A percentile compares a stretch with the other conserved stretches of the same genome.
These are phyloP conservation scores for Bufo bufo DNA, from an alignment of 2,113 vertebrate species.

Conservation along the genomic window DNA sequence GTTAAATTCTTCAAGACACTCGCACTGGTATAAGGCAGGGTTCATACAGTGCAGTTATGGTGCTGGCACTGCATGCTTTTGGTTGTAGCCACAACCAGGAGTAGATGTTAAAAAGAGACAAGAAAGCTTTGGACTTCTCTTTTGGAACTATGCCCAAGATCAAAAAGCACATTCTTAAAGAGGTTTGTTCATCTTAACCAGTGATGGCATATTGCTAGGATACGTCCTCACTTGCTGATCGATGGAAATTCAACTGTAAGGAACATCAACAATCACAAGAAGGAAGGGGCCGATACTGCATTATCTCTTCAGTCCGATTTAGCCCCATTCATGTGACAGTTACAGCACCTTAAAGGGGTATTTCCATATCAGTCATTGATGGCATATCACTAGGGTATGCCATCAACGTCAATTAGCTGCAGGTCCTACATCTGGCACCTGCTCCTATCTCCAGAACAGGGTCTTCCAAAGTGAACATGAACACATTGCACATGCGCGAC, in stretches of 20 bases:
- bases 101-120: background rate
- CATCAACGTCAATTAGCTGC: too few relatives aligned
- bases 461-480: too few relatives aligned
- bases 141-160: background rate
- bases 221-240: background rate
- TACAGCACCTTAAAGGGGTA: too few relatives aligned
- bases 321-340: too few relatives aligned
- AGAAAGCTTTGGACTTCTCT: background rate
- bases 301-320: too few relatives aligned
- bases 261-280: background rate
- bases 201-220: background rate
- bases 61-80: background rate
- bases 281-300: background rate
- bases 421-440: too few relatives aligned
- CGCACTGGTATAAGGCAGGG: background rate
- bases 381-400: too few relatives aligned
- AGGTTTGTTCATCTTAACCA: too few relatives aligned
- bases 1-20: background rate
- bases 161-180: background rate
- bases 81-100: background rate
- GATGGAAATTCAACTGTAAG: background rate
- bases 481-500: too few relatives aligned
- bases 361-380: too few relatives aligned
- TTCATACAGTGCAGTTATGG: background rate
- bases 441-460: too few relatives aligned